phyloP scores from a whole-genome alignment of 2,113 vertebrate species.

The Hippoglossus stenolepis region DNA sequence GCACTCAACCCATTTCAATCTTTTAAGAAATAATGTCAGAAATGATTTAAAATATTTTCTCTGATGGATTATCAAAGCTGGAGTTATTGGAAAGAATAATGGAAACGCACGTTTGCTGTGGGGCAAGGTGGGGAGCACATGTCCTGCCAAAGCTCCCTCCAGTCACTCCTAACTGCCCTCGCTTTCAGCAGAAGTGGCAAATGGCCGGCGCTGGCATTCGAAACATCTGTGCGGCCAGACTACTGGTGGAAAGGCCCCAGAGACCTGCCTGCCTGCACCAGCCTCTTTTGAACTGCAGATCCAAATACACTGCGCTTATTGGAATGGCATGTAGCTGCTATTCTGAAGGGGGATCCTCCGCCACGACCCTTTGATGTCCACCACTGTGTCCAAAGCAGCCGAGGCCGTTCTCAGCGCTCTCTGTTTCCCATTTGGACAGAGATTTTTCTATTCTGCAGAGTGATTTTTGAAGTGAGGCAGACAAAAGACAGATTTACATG shows the following conservation, averaged over 20 bases:
- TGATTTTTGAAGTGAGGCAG: conserved; percentile 70
- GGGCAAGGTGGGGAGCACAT: conserved; percentile 61
- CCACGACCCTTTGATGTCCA: conserved; percentile 74
- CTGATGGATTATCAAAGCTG: neutral
- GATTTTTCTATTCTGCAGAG: conserved; percentile 57
- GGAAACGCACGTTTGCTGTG: conserved; percentile 14
- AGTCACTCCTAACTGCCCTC: conserved; percentile 56
- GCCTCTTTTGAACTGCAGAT: conserved; percentile 80
- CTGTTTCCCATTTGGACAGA: conserved; percentile 74
- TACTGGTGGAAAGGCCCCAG: conserved; percentile 70
- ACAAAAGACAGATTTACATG: conserved; percentile 66
- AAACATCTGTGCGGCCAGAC: conserved; percentile 80
- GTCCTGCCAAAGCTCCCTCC: conserved; percentile 47
- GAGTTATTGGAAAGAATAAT: neutral
- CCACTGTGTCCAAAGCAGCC: conserved; percentile 76
- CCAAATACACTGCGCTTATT: conserved; percentile 77
- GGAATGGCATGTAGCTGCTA: conserved; percentile 82
- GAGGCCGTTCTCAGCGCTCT: conserved; percentile 52
- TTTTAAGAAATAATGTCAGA: neutral
- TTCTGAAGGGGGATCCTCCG: conserved; percentile 78
- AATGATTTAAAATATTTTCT: neutral
- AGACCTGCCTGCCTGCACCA: conserved; percentile 69
- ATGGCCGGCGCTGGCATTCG: conserved; percentile 69
- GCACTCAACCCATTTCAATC: neutral
- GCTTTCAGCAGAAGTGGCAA: conserved; percentile 68